Base-by-base conservation (phyloP, 2,888 invertebrate species). In the Danaus chrysippus region DNA sequence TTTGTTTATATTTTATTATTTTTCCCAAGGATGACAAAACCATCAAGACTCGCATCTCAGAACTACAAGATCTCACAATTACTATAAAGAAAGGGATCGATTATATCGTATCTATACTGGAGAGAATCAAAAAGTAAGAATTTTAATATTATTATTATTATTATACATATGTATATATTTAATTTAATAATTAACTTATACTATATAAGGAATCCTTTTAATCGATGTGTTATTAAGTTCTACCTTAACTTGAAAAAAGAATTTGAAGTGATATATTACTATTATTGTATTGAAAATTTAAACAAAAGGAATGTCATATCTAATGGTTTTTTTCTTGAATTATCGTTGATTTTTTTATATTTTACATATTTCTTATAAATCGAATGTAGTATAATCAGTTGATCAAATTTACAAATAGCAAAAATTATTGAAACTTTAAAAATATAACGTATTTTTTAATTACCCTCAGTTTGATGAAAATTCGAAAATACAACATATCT, bases 31-130 rank as follows among this genome's bases (percentile, higher is more conserved):
- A 90, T 61, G 88, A 89, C 17, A 89, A 86, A 68, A 84, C 88
- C 10, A 77, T 91, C 56, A 87, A 86, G 73, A 82, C 77, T 23
- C 78, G 88, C 12, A 66, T 90, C 13, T 75, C 75, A 54, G 83
- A 82, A 65, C 80, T 91, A 1, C 89, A 91, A 74, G 91, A 91
- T 69, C 76, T 91, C 60, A 90, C 91, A 56, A 79, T 90, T n/a
- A 88, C 88, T 1, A 90, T 90, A 56, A 91, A 90, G 71, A 86
- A 86, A 63, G 81, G 85, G 43, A 90, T 91, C 55, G 90, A 91
- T 71, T 90, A 84, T 68, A 76, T 90, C 12, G 87, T 87, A 12
- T 84, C 90, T 1, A 71, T 88, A 17, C 66, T 87, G n/a, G 89
- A 91, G 68, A 85, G 85, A 66, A 63, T 90, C 54, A 83, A 81